phyloP scores from a whole-genome alignment of 2,113 vertebrate species.

The Charadrius vociferus region DNA sequence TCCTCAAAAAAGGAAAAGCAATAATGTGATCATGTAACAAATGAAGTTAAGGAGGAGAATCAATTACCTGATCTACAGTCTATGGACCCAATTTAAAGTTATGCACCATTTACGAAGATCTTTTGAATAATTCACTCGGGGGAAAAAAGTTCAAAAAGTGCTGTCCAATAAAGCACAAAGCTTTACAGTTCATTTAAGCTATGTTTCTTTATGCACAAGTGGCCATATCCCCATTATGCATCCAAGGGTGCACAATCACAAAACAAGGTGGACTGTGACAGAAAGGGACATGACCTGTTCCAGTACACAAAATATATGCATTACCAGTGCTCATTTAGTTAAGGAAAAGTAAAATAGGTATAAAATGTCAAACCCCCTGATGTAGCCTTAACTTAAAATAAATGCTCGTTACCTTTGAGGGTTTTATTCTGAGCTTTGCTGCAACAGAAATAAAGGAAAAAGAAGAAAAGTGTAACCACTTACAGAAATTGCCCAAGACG shows the following conservation, averaged over 20 bases:
- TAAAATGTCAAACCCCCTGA: constrained; percentile 45
- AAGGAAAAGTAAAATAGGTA: constrained; percentile 37
- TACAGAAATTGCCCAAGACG: not conserved
- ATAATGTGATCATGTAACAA: not conserved
- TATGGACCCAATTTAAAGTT: constrained; percentile 40
- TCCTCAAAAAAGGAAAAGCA: not conserved
- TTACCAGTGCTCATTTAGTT: constrained; percentile 37
- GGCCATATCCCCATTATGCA: constrained; percentile 44
- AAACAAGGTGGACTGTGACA: constrained; percentile 70
- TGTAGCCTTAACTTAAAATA: constrained; percentile 39
- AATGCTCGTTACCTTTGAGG: not conserved
- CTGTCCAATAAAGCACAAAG: constrained; percentile 54
- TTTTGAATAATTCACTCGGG: constrained; percentile 50
- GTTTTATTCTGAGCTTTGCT: constrained; percentile 1
- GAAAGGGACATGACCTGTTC: constrained; percentile 68
- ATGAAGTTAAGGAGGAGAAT: constrained; percentile 20
- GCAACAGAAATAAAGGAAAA: not conserved
- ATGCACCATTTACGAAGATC: constrained; percentile 40
- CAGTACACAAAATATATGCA: constrained; percentile 42
- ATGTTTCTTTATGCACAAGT: constrained; percentile 66
- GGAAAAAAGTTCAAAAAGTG: not conserved
- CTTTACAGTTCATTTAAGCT: constrained; percentile 66
- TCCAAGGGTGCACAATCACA: constrained; percentile 50
- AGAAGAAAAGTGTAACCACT: not conserved
- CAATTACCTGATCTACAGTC: constrained; percentile 7